Base-by-base conservation (phyloP, 2,888 invertebrate species). In the Panopea generosa region DNA sequence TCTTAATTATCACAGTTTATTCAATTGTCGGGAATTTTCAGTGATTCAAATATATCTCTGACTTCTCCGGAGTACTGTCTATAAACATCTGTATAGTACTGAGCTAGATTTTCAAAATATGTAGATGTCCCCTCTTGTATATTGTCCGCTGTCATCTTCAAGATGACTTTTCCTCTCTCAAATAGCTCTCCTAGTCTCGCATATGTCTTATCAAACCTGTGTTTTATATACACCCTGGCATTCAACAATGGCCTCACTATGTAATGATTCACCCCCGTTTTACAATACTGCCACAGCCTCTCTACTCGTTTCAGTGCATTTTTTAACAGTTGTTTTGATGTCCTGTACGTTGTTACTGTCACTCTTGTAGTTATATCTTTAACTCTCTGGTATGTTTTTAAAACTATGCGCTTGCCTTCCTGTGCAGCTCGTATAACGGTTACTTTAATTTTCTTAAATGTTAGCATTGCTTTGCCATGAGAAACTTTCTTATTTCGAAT, bases 81-180 rank as follows among this genome's bases (percentile, higher is more conserved):
- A 49, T 80, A 80, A n/a, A 80, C 80, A 55, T 55, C 65, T 4
- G 76, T 74, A 43, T 80, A 80, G 66, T 80, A 80, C 29, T 73
- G 56, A 33, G 76, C 61, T 60, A 80, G 62, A 53, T 57, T 70
- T 18, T 71, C 61, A 56, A 70, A 77, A 50, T 81, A 81, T 11
- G 60, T 33, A 3, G 59, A 22, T 3, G 75, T 56, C 33, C 77
- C 81, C 49, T 71, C 59, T 20, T 56, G 63, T 11, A 72, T 40
- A 62, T 74, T 62, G 22, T 74, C 72, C 20, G 53, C 53, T 2
- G 81, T 81, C 7, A 24, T 47, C 27, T 65, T 53, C 20, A 75
- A 61, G 53, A 81, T 81, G 11, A 52, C 43, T 52, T 69, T 68
- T 16, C 81, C 81, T 59, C 77, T 47, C 16, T 56, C 40, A 66